A percentile compares a stretch with the other conserved stretches of the same genome.
Conservation (phyloP, 2,888 invertebrate species). For the Cotesia congregata region DNA sequence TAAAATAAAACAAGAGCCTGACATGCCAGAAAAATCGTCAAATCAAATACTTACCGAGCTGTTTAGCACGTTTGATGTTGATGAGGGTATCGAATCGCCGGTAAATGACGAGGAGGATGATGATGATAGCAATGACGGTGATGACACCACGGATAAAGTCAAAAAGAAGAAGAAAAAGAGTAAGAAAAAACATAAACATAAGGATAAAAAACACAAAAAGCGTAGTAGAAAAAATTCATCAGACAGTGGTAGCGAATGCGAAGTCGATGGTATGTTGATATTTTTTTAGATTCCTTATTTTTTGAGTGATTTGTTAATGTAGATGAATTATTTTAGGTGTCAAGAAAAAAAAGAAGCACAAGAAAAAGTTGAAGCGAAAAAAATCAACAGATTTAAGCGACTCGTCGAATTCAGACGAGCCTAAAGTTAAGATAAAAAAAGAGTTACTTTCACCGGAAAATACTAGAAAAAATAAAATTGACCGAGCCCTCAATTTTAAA, state of each 20-base stretch:
- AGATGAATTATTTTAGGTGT: neutral
- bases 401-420: conserved; percentile 54
- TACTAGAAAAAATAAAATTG: conserved; percentile 65
- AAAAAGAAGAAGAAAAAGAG: conserved; percentile 60
- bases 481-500: conserved; percentile 48
- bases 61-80: conserved; percentile 79
- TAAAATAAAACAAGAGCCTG: conserved; percentile 67
- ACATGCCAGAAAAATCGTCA: conserved; percentile 76
- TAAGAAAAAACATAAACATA: conserved; percentile 71
- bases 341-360: conserved; percentile 20
- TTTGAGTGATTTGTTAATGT: neutral
- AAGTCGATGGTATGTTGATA: conserved; percentile 56
- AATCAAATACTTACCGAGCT: conserved; percentile 87
- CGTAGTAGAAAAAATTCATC: conserved; percentile 71
- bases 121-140: conserved; percentile 55
- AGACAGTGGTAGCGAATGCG: conserved; percentile 59
- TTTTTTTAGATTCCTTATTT: conserved; percentile 2
- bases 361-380: conserved; percentile 64
- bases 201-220: conserved; percentile 72
- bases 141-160: conserved; percentile 57
- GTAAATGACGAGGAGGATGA: conserved; percentile 43
- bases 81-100: conserved; percentile 64
- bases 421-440: conserved; percentile 48
- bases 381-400: conserved; percentile 57
- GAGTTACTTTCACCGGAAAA: conserved; percentile 61